Percentiles rank a stretch among this genome's conserved stretches.
Conservation (phyloP, 1,140 invertebrate species). For the Drosophila bifasciata region DNA sequence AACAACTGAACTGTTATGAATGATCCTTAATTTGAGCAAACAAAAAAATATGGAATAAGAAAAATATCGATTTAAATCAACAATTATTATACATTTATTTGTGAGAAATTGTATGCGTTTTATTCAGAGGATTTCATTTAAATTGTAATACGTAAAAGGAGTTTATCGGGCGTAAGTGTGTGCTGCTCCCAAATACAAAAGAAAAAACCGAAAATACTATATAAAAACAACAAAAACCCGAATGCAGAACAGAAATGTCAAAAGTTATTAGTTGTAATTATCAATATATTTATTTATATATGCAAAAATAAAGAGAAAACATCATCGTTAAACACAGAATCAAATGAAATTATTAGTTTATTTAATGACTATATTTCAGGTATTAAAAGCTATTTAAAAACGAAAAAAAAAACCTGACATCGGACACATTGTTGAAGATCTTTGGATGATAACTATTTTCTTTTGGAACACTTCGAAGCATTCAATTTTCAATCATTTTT, state of each 20-base stretch:
- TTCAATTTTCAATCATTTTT: too few species aligned
- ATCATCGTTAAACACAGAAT: constrained; percentile 69
- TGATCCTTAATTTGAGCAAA: constrained; percentile 22
- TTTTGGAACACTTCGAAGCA: too few species aligned
- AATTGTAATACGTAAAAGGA: constrained; percentile 36
- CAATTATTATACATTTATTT: constrained; percentile 36
- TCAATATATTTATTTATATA: constrained; percentile 78
- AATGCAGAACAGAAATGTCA: constrained; percentile 54
- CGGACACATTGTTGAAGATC: too few species aligned
- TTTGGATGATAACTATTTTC: too few species aligned
- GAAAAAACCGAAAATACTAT: constrained; percentile 24
- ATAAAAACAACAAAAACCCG: constrained; percentile 40
- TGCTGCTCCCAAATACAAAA: constrained; percentile 26
- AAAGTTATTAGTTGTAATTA: constrained; percentile 77
- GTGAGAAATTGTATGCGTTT: constrained; percentile 42
- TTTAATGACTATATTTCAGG: too few species aligned
- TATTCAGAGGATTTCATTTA: constrained; percentile 48
- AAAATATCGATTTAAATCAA: constrained; percentile 43
- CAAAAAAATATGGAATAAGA: constrained; percentile 48
- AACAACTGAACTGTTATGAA: constrained; percentile 9
- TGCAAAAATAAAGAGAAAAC: constrained; percentile 78
- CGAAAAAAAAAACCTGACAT: too few species aligned
- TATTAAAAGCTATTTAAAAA: too few species aligned
- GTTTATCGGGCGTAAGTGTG: constrained; percentile 34
- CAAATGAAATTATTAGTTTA: too few species aligned